Base-by-base conservation (phyloP, 2,797 vertebrate genomes). In the Pangasius sanitwongsei region DNA sequence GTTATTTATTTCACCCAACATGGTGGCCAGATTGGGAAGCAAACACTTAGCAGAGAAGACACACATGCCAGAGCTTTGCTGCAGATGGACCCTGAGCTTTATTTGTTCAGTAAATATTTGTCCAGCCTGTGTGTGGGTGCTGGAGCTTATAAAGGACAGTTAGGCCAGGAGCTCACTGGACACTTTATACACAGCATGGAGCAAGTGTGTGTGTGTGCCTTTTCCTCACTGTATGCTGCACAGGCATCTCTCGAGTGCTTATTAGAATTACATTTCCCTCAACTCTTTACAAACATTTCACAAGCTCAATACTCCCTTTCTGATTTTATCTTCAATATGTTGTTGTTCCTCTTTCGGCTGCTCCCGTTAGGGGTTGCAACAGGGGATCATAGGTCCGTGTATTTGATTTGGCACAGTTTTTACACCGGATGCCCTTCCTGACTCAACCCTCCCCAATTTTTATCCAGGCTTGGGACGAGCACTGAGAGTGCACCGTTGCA, bases 41-140 rank as follows among this genome's bases (percentile, higher is more conserved):
- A 65, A 86, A 83, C 88, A 55, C 41, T 89, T 78, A 69, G 84
- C 7, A 50, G 57, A 50, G 65, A 70, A 31, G 69, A 48, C 34
- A 82, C 44, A 44, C 57, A 48, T 55, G 53, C n/a, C 18, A 65
- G 63, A 69, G 67, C 61, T 83, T 83, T 48, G 25, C 34, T 55
- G 86, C 87, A 88, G 81, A 89, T 88, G 84, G 80, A 87, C 86
- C 31, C 15, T n/a, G 23, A 55, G 82, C 50, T 89, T 53, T 37
- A 16, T 91, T 89, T 92, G 83, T 75, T 86, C 44, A 1, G 90
- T 67, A 84, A 89, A 92, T 89, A 90, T 92, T 89, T 84, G 65
- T 12, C 85, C 90, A 89, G 82, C 48, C 63, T 84, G 85, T 88
- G 87, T 87, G 87, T 92, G 87, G 82, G 81, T 44, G 83, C 81